Evolutionary conservation across 1,140 invertebrate species (phyloP), one percentile per base, ranked within the genome.

Genomic region (Heliothis subflexa): DNA sequence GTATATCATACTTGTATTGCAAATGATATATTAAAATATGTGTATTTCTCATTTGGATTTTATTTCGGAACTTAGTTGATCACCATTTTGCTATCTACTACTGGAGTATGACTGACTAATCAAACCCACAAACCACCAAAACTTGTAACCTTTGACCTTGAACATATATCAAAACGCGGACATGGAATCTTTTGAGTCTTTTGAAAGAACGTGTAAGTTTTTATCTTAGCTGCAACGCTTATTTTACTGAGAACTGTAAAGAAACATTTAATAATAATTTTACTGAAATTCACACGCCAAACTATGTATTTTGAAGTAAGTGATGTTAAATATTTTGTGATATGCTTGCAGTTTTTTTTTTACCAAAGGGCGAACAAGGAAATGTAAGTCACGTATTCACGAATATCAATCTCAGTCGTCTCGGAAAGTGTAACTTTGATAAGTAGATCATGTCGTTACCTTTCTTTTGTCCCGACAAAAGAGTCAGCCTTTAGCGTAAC

Each of bases 371-470:
- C n/a, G 47, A 16, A 54, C 9, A 21, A 64, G 73, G 59, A 76
- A 76, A 76, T 16, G 49, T 52, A 25, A 50, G 59, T 78, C 75
- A 72, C 66, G 68, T 64, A 28, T 66, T 28, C 75, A 45, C 75
- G 76, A 78, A 57, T 70, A 70, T 78, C 62, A 78, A 78, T 78
- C 76, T 59, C 33, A n/a, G 57, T 54, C 49, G 40, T 59, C 21
- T 47, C 16, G 76, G 49, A 78, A 47, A 66, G 45, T 70, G 76
- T 70, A 49, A 64, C 73, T 76, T 76, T 76, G 61, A 76, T 66
- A 64, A 64, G 61, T 76, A 52, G 57, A 25, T 62, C 55, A 18
- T 14, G 49, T 62, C 59, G 21, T 62, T 75, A 62, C 25, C 12
- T 76, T 64, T 12, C 21, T 62, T 33, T 66, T 61, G 25, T 64